Conservation (phyloP, 2,888 invertebrate genomes). For the Timandra comae region DNA sequence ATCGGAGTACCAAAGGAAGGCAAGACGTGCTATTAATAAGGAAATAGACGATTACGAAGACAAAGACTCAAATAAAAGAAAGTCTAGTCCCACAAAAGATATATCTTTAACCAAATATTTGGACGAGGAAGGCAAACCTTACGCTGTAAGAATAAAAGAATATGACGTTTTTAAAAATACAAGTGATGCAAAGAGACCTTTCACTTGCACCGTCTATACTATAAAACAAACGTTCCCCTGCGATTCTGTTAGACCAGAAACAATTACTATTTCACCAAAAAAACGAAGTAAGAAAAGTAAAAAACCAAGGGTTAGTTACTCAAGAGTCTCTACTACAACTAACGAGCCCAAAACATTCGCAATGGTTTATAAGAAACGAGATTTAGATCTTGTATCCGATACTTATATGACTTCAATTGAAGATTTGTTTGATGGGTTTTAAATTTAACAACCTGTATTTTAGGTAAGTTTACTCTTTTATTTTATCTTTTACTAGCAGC, state of each 20-base stretch:
- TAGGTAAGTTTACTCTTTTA: no score
- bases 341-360: constrained; percentile 17
- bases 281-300: constrained; percentile 36
- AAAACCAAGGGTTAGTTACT: no score
- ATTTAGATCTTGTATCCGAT: constrained; percentile 42
- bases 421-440: constrained; percentile 28
- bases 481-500: no score
- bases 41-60: constrained; percentile 24
- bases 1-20: no score
- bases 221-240: constrained; percentile 46
- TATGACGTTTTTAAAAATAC: constrained; percentile 12
- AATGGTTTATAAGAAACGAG: constrained; percentile 36
- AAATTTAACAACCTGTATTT: no score
- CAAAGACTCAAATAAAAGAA: constrained; percentile 25
- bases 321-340: constrained; percentile 8
- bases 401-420: constrained; percentile 51
- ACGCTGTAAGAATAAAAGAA: constrained; percentile 53
- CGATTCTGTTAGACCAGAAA: constrained; percentile 36
- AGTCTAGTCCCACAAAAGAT: constrained; percentile 21
- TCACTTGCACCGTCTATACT: constrained; percentile 43
- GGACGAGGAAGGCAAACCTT: constrained; percentile 36
- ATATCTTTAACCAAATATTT: constrained; percentile 47
- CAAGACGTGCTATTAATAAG: constrained; percentile 12
- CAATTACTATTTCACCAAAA: constrained; percentile 30
- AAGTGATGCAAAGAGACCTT: constrained; percentile 17